These are phyloP conservation scores for Spodoptera picta DNA, from an alignment of 2,888 invertebrate species.

Conservation along the genomic window DNA sequence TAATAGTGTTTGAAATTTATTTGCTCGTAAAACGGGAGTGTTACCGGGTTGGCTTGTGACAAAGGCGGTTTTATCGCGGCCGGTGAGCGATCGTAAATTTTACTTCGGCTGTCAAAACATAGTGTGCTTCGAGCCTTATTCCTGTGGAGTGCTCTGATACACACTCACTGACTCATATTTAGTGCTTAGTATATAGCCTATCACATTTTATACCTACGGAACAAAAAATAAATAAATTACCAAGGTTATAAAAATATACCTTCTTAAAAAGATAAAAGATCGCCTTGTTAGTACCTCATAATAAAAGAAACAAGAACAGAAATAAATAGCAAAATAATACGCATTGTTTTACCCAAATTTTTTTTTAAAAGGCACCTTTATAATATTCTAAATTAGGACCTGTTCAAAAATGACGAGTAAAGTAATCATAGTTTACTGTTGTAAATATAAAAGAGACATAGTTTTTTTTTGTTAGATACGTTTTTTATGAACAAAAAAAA, in stretches of 20 bases:
- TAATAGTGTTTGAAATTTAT: conserved; percentile 88
- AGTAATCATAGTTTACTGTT: too few species aligned
- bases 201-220: conserved; percentile 33
- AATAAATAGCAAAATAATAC: conserved; percentile 17
- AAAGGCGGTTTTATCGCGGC: conserved; percentile 83
- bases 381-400: too few species aligned
- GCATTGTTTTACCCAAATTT: not conserved
- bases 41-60: conserved; percentile 82
- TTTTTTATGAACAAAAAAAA: too few species aligned
- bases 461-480: too few species aligned
- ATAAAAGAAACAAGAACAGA: conserved; percentile 13
- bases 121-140: conserved; percentile 64
- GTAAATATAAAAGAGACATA: too few species aligned
- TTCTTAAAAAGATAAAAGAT: not conserved
- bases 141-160: conserved; percentile 51
- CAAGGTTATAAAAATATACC: conserved; percentile 11
- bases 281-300: not conserved
- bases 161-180: conserved; percentile 51
- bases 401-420: too few species aligned
- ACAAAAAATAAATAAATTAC: conserved; percentile 36
- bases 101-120: conserved; percentile 85
- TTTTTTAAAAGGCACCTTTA: too few species aligned
- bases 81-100: conserved; percentile 84
- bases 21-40: conserved; percentile 86
- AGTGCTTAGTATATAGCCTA: conserved; percentile 44